Evolutionary conservation across 2,113 vertebrate genomes (phyloP), one percentile per base, ranked within the genome.

Genomic region (Amazona vittata): DNA sequence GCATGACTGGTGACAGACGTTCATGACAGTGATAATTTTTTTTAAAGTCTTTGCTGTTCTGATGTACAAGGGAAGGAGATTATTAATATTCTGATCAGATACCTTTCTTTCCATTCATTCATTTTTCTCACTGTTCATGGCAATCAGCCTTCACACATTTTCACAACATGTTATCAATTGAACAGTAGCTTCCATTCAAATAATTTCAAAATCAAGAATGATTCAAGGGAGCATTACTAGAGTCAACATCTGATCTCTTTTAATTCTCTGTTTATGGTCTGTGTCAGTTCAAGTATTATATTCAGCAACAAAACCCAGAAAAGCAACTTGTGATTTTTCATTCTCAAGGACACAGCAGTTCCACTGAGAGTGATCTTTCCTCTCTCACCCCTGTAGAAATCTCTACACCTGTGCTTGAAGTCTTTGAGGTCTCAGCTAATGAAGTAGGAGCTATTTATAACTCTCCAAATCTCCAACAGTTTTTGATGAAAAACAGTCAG

Each of bases 371-470:
- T 84, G 75, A 94, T 95, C 89, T 89, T 95, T 91, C 90, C 90
- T 90, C 55, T 92, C 75, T 85, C 81, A 90, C 86, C 83, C 57
- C 76, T 78, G 33, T 52, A 89, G 96, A 96, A 96, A 96, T 86
- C 65, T n/a, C 43, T 97, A 79, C 92, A 97, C 90, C 95, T 97
- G 91, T 94, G 83, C 82, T 96, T 87, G 64, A 96, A 90, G 78
- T 83, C 86, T 95, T 95, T 77, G 83, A 89, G 71, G 70, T 87
- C 70, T 94, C 6, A 0, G 62, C 49, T 96, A 95, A 97, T 96
- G 91, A 94, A 93, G 76, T 70, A 92, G 63, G 37, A 94, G 44
- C 95, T 97, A 96, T 96, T 97, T 96, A 96, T 97, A 97, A 95
- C 91, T 94, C 90, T 93, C 53, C 31, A 83, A 84, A 76, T 90